phyloP scores from a whole-genome alignment of 1,140 invertebrate species.

The Lethrus apterus region DNA sequence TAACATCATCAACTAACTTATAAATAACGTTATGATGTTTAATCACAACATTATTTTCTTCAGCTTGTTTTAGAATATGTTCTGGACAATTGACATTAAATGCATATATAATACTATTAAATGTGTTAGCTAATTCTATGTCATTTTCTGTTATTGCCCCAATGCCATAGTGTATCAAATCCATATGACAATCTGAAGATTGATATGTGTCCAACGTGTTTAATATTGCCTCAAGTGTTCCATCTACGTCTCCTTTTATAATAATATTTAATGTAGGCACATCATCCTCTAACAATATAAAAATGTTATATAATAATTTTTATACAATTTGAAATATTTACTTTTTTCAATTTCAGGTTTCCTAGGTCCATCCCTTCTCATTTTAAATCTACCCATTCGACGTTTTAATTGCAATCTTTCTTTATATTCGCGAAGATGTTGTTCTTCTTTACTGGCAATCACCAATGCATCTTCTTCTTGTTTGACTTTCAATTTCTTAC shows the following conservation, averaged over 20 bases:
- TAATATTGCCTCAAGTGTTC: slow-evolving; percentile 89
- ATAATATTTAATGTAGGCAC: slow-evolving; percentile 50
- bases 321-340: slow-evolving; percentile 31
- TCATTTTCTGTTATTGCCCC: slow-evolving; percentile 78
- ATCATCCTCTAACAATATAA: slow-evolving; percentile 33
- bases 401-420: slow-evolving; percentile 55
- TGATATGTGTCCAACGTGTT: slow-evolving; percentile 87
- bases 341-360: slow-evolving; percentile 51
- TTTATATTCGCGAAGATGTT: slow-evolving; percentile 64
- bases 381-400: slow-evolving; percentile 49
- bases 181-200: slow-evolving; percentile 65
- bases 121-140: slow-evolving; percentile 76
- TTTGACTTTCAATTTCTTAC: slow-evolving; percentile 53
- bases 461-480: slow-evolving; percentile 51
- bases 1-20: slow-evolving; percentile 81
- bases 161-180: slow-evolving; percentile 85
- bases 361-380: slow-evolving; percentile 45
- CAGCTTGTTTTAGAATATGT: slow-evolving; percentile 44
- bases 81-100: slow-evolving; percentile 68
- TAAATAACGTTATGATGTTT: slow-evolving; percentile 83
- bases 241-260: slow-evolving; percentile 73
- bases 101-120: slow-evolving; percentile 76
- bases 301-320: slow-evolving; percentile 50
- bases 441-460: slow-evolving; percentile 59
- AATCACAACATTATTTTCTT: slow-evolving; percentile 51